A percentile compares a stretch with the other conserved stretches of the same genome.
These are phyloP conservation scores for Candidula unifasciata DNA, from an alignment of 2,888 invertebrate species.

Conservation along the genomic window DNA sequence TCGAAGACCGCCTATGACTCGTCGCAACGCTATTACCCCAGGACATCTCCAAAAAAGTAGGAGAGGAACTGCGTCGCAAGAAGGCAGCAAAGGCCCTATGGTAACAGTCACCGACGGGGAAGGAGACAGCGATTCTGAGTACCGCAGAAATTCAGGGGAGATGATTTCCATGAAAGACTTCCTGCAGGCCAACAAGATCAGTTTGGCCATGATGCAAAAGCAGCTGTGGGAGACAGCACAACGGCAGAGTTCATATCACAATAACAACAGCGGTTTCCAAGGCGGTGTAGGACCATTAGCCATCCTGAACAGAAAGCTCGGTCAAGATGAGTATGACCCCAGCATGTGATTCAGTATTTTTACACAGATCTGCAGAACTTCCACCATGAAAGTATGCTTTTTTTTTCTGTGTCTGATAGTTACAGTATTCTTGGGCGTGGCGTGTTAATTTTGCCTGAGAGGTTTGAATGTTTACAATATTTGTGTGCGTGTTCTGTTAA, in stretches of 20 bases:
- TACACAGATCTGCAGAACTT: not conserved
- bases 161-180: conserved; percentile 83
- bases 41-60: conserved; percentile 71
- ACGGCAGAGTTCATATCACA: conserved; percentile 60
- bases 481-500: too few species aligned
- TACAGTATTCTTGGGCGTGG: too few species aligned
- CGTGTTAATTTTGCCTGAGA: too few species aligned
- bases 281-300: conserved; percentile 83
- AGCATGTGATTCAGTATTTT: conserved; percentile 34
- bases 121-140: conserved; percentile 78
- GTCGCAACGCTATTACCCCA: conserved; percentile 77
- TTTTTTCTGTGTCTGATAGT: too few species aligned
- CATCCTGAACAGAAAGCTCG: conserved; percentile 82
- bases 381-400: not conserved
- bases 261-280: conserved; percentile 70
- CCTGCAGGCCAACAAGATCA: conserved; percentile 79
- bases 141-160: conserved; percentile 81
- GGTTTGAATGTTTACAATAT: too few species aligned
- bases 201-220: conserved; percentile 84
- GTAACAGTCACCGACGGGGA: conserved; percentile 74
- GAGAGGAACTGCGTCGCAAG: not conserved
- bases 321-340: conserved; percentile 75
- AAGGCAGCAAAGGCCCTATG: conserved; percentile 59
- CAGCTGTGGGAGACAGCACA: conserved; percentile 80
- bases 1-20: conserved; percentile 67